Evolutionary conservation across 2,888 invertebrate species (phyloP).

Genomic region (Empis livida): DNA sequence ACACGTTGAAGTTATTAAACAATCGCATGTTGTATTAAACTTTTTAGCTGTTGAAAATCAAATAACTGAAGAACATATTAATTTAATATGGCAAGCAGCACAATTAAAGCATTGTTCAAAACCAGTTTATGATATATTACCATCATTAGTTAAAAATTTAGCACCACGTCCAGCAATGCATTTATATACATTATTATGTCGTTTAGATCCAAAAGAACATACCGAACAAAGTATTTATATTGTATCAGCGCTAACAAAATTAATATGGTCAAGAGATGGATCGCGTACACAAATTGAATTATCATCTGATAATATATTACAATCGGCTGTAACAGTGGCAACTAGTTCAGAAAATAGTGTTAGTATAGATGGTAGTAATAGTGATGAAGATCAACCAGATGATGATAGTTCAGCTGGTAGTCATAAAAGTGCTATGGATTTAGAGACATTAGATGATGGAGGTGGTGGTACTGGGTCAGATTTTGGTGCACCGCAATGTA

Average conservation of each 20-base stretch:
- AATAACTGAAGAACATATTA: slow-evolving; percentile 80
- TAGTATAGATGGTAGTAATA: slow-evolving; percentile 67
- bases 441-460: slow-evolving; percentile 25
- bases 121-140: slow-evolving; percentile 82
- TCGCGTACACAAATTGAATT: slow-evolving; percentile 35
- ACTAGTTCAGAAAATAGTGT: slow-evolving; percentile 66
- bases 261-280: slow-evolving; percentile 72
- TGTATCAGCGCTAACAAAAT: slow-evolving; percentile 78
- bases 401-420: slow-evolving; percentile 46
- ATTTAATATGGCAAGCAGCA: slow-evolving; percentile 88
- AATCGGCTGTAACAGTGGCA: slow-evolving; percentile 39
- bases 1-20: slow-evolving; percentile 90
- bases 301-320: slow-evolving; percentile 34
- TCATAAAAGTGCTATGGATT: slow-evolving; percentile 36
- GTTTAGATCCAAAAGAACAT: slow-evolving; percentile 80
- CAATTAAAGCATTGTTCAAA: slow-evolving; percentile 91
- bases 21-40: slow-evolving; percentile 84
- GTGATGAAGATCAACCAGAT: slow-evolving; percentile 45
- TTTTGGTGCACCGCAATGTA: slow-evolving; percentile 42
- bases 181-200: slow-evolving; percentile 73
- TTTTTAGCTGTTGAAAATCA: slow-evolving; percentile 86
- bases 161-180: slow-evolving; percentile 81
- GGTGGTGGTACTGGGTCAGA: slow-evolving; percentile 28
- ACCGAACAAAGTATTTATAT: slow-evolving; percentile 87
- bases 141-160: slow-evolving; percentile 79